Base-by-base conservation (phyloP, 2,888 invertebrate species). In the Dasysyrphus tricinctus region DNA sequence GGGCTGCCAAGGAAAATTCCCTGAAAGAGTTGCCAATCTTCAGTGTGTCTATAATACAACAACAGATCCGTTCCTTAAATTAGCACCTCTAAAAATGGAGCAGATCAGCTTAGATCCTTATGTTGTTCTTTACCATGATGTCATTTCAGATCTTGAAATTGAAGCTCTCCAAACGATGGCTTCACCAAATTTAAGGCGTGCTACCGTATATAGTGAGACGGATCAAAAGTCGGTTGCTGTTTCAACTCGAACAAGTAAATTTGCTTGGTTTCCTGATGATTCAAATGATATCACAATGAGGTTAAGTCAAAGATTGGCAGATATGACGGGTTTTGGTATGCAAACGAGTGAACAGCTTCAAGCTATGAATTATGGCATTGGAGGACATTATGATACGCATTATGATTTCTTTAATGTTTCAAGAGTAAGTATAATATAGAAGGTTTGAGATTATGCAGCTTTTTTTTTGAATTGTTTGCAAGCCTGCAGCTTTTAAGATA, bases 41-140 rank as follows among this genome's bases (percentile, higher is more conserved):
- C 76, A 89, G 56, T 91, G 92, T 42, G 11, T 89, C 29, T 91
- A 91, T 75, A 92, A 91, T 19, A 89, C 82, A n/a, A 91, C 90
- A 3, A 90, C 89, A 1, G 84, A 89, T 0, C 74, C 90, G 0
- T 92, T 91, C 14, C 86, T 91, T 1, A 88, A 82, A 6, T 44
- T 92, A 34, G 92, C 92, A 0, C 92, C 92, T 0, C 47, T 92
- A 0, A 92, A 92, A 88, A 90, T 90, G 90, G 92, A 92, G 67
- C 24, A 90, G 6, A 39, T 91, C 6, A 79, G 82, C 0, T 73
- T 91, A 8, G 89, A 91, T 32, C 92, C 92, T 0, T 92, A 91
- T 12, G 89, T 92, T 88, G 90, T 91, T 0, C 32, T 92, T 0
- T 91, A 88, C 39, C 91, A 91, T 69, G 91, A 92, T 65, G 89